Evolutionary conservation across 2,888 invertebrate species (phyloP), one percentile per base, ranked within the genome.

Genomic region (Hylaea fasciaria): DNA sequence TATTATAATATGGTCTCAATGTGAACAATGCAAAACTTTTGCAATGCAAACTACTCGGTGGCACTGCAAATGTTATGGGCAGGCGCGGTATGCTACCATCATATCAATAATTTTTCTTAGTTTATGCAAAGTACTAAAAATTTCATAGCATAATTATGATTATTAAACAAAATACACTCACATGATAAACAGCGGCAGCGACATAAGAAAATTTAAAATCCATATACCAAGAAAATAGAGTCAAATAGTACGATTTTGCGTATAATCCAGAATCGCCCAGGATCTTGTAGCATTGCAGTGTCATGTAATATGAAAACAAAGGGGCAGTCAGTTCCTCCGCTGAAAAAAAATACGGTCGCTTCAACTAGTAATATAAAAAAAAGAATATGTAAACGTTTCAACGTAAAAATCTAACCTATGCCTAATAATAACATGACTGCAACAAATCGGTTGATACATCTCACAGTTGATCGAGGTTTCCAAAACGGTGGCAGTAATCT

Each of bases 191-290:
- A 7, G n/a, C 1, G 9, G 14, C n/a, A 13, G 41, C 2, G 11
- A 46, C 2, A 47, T 55, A 55, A 7, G 60, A 60, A n/a, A 60
- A 55, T 11, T 45, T 16, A 17, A 60, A 60, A 0, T 54, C 46
- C 3, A 46, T 46, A 13, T 60, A 60, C 55, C 55, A 59, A 11
- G 0, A 0, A 22, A 14, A 35, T 22, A 22, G 0, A 3, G 16
- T n/a, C n/a, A 4, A 28, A 0, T 22, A 51, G 11, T 46, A 51
- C 7, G 54, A 60, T 35, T 50, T 55, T 5, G 41, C 9, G 14
- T 53, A 50, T 17, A 40, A 46, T n/a, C 53, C 58, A 13, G 58
- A 59, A 22, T 59, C 53, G 3, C 28, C 50, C 4, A 35, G 35
- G 3, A 46, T 9, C 32, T 10, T 14, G 10, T 32, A 55, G 28